Conservation (phyloP, 1,140 invertebrate genomes). For the Limonius californicus region DNA sequence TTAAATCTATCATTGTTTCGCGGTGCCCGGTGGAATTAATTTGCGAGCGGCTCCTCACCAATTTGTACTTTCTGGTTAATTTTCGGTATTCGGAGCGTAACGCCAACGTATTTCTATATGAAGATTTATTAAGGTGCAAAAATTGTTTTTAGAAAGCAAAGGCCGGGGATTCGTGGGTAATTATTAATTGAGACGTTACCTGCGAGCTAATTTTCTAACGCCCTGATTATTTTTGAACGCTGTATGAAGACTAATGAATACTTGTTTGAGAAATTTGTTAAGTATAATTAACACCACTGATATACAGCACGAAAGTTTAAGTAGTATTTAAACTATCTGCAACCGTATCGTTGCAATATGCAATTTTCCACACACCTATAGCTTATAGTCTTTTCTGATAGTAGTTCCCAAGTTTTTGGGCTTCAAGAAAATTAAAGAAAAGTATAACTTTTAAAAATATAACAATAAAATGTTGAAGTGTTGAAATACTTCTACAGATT, state of each 20-base stretch:
- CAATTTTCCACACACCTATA: too few relatives aligned
- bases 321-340: neutral
- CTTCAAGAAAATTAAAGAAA: too few relatives aligned
- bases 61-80: constrained; percentile 6
- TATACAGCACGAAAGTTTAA: neutral
- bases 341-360: too few relatives aligned
- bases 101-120: neutral
- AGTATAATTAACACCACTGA: neutral
- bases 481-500: too few relatives aligned
- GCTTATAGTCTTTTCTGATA: too few relatives aligned
- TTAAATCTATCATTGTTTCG: constrained; percentile 25
- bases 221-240: constrained; percentile 7
- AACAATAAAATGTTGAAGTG: too few relatives aligned
- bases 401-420: too few relatives aligned
- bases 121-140: neutral
- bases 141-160: neutral
- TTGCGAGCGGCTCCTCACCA: neutral
- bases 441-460: too few relatives aligned
- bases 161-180: neutral
- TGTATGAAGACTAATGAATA: neutral
- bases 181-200: neutral
- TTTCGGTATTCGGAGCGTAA: constrained; percentile 6
- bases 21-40: constrained; percentile 14
- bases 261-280: neutral
- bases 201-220: neutral